Evolutionary conservation across 2,797 vertebrate species (phyloP).

Genomic region (Anguilla obscura): DNA sequence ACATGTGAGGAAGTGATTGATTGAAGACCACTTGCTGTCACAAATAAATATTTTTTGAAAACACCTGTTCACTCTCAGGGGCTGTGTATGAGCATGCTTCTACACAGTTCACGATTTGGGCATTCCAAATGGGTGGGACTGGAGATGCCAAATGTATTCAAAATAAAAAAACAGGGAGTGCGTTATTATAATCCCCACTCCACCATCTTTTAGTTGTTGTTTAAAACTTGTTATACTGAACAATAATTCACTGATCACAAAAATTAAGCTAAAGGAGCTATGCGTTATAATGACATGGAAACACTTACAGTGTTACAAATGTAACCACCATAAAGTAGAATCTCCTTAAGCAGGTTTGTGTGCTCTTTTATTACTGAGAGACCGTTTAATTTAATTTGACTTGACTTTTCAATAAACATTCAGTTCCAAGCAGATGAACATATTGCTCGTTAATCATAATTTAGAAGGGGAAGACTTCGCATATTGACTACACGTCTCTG

Average conservation of each 20-base stretch:
- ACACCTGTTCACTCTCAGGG: not conserved
- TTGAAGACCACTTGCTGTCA: not conserved
- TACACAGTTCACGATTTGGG: too few species aligned
- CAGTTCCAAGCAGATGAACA: not conserved
- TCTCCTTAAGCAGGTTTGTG: too few species aligned
- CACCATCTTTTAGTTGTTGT: not conserved
- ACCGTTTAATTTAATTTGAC: not conserved
- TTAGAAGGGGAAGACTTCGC: not conserved
- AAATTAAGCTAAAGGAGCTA: not conserved
- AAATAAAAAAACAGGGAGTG: too few species aligned
- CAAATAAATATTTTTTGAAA: not conserved
- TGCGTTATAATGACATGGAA: not conserved
- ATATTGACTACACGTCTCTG: not conserved
- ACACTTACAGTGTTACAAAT: not conserved
- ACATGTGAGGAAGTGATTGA: not conserved
- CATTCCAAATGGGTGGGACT: too few species aligned
- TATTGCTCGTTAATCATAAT: conserved; percentile 2
- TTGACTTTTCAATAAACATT: not conserved
- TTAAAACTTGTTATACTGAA: not conserved
- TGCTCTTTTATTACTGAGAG: not conserved
- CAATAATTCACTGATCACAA: not conserved
- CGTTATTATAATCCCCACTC: not conserved
- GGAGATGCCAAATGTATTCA: too few species aligned
- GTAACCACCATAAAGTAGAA: not conserved
- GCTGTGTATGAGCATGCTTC: too few species aligned